A percentile compares a stretch with the other conserved stretches of the same genome.
These are phyloP conservation scores for Galagoides demidoff DNA, from an alignment of 2,797 vertebrate species.

Conservation along the genomic window DNA sequence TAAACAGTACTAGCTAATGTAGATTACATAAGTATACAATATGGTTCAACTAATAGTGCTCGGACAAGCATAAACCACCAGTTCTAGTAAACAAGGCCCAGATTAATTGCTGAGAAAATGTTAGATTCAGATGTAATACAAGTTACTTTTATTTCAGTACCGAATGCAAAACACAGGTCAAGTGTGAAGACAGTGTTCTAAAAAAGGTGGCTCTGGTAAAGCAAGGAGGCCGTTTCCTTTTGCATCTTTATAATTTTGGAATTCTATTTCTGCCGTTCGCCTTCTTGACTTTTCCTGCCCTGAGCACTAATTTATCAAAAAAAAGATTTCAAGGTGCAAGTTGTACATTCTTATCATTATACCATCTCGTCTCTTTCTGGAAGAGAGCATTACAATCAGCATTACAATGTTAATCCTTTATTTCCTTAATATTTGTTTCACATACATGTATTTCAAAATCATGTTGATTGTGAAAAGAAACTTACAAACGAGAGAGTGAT, in stretches of 20 bases:
- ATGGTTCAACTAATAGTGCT: conserved; percentile 82
- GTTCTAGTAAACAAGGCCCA: conserved; percentile 74
- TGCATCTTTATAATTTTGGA: conserved; percentile 65
- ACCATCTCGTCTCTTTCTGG: conserved; percentile 75
- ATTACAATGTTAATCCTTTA: conserved; percentile 73
- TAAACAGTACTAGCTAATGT: conserved; percentile 84
- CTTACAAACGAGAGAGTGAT: conserved; percentile 71
- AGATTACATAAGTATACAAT: conserved; percentile 84
- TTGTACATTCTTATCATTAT: conserved; percentile 79
- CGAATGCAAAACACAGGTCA: conserved; percentile 76
- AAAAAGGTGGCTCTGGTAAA: conserved; percentile 75
- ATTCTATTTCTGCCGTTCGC: conserved; percentile 64
- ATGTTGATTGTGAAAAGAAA: conserved; percentile 76
- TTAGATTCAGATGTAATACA: conserved; percentile 69
- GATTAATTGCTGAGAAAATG: conserved; percentile 71
- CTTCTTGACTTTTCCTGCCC: conserved; percentile 78
- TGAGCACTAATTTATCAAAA: conserved; percentile 81
- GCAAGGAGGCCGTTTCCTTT: conserved; percentile 75
- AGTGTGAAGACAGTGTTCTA: conserved; percentile 69
- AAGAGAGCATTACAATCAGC: conserved; percentile 79
- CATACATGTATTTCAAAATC: conserved; percentile 79
- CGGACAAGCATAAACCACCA: conserved; percentile 79
- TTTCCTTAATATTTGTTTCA: conserved; percentile 77
- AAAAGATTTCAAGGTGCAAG: conserved; percentile 79
- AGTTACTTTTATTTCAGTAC: conserved; percentile 74